These are phyloP conservation scores for mouse (Mus musculus) DNA, from an alignment of 2,113 vertebrate genomes.

Conservation along the genomic window GRCm39 chr14:115681501-115682000, in stretches of 20 bases:
- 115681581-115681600: neutral
- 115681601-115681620: neutral
- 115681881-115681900: conserved; percentile 62
- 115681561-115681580: neutral
- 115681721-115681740: conserved; percentile 20
- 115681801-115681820: conserved; percentile 69
- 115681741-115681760: conserved; percentile 41
- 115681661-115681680: neutral
- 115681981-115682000: conserved; percentile 2
- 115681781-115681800: conserved; percentile 30
- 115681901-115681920: conserved; percentile 47
- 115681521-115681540: neutral
- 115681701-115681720: conserved; percentile 61
- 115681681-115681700: neutral
- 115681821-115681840: conserved; percentile 54
- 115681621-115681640: neutral
- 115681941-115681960: neutral
- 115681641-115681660: neutral
- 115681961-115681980: conserved; percentile 20
- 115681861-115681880: conserved; percentile 48
- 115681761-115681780: conserved; percentile 68
- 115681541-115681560: neutral
- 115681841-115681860: conserved; percentile 62
- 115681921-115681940: neutral
- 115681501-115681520: neutral